Base-by-base conservation (phyloP, 2,888 invertebrate genomes). In the Drosophila pseudotalamancana region DNA sequence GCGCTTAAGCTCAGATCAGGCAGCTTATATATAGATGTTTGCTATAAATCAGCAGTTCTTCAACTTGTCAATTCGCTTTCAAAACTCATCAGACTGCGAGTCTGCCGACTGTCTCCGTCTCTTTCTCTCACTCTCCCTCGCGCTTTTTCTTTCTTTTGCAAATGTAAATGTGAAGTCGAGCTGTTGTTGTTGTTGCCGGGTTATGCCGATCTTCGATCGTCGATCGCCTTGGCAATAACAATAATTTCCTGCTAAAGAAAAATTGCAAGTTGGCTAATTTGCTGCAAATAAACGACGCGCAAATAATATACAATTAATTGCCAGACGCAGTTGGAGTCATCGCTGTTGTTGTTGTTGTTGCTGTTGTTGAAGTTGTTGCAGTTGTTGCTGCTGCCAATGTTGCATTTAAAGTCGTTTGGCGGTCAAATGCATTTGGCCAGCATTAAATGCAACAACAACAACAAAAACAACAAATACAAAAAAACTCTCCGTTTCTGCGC, bases 261-360 rank as follows among this genome's bases (percentile, higher is more conserved):
- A 83, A 84, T 87, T 84, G 82, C 82, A 76, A 76, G 69, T 87
- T 76, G 73, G 77, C 80, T 85, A 87, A 85, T 85, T 87, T 87
- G 79, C 76, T 51, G 73, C 76, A 87, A 79, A 82, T 85, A 87
- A 87, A 73, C 84, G 87, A 82, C 82, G 83, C 64, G 76, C 63
- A 85, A 85, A 82, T 85, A 87, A 87, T 85, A 85, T 85, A 81
- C 75, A 87, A 85, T 85, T 87, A 85, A 85, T 79, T 79, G 79
- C 64, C 63, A 72, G 57, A 77, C 73, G 59, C 73, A 59, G 72
- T 73, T 70, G 73, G 37, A 70, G 49, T 65, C 50, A 56, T 27
- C 43, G 54, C 31, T 34, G 31, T 2, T 6, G 56, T 9, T n/a
- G 46, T 35, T 12, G 48, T 35, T 43, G 66, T 39, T 49, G 42